Base-by-base conservation (phyloP, 2,888 invertebrate genomes). In the Lagria hirta region DNA sequence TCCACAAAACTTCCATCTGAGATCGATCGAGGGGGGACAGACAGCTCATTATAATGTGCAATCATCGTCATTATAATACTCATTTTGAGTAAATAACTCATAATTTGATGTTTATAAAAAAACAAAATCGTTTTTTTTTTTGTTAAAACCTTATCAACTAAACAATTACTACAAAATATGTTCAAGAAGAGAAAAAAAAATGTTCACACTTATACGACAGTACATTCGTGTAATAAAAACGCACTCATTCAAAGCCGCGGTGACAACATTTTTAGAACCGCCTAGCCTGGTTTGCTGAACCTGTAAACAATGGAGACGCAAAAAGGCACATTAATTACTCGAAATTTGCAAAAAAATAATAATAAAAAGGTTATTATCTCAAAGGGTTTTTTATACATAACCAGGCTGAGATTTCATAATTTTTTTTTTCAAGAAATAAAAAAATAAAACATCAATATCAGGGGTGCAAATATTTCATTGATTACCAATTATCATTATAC, bases 261-360 rank as follows among this genome's bases (percentile, higher is more conserved):
- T 40, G 48, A 43, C n/a, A n/a, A n/a, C 41, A 43, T 48, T 55
- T 57, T 60, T 61, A 59, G 57, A 57, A 61, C 43, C 59, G 58
- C 49, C 60, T 61, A 58, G 59, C 51, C 54, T 57, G 60, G 56
- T 57, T 57, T 58, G 59, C 50, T 50, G 60, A 58, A 61, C 60
- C 60, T 61, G 60, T 50, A 57, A 61, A 59, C 53, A 49, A n/a
- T 41, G 56, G 56, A 57, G 54, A 52, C 41, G 53, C 47, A 60
- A 56, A n/a, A n/a, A 53, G 23, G 33, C 41, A 48, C 34, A 48
- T 43, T 47, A 47, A 37, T 47, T 24, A 44, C 33, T n/a, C n/a
- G n/a, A 11, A 40, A 24, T 18, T 26, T 21, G 16, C 15, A 27
- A 37, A 24, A 13, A 34, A n/a, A n/a, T n/a, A n/a, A n/a, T n/a